Conservation (phyloP, 2,113 vertebrate genomes). For the Dromiciops gliroides region DNA sequence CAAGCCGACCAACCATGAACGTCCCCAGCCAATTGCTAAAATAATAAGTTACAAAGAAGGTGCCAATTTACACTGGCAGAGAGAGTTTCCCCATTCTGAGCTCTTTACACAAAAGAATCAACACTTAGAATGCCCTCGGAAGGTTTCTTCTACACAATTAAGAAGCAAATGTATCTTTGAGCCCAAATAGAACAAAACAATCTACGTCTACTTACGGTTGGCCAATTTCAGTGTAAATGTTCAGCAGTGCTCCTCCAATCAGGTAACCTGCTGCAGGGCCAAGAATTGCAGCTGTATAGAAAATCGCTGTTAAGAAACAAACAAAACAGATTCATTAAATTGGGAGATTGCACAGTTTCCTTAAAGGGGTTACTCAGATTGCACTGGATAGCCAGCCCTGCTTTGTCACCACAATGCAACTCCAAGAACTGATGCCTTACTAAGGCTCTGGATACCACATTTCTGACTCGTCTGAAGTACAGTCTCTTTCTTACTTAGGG, state of each 20-base stretch:
- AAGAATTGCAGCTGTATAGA: constrained; percentile 96
- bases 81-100: background rate
- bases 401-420: background rate
- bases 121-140: background rate
- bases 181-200: background rate
- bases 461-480: background rate
- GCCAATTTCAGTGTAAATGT: constrained; percentile 91
- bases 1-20: background rate
- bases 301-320: constrained; percentile 86
- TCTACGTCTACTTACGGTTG: constrained; percentile 86
- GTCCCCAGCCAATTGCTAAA: background rate
- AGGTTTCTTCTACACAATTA: background rate
- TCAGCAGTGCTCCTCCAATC: constrained; percentile 95
- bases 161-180: background rate
- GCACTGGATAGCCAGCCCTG: background rate
- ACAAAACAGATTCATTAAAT: background rate
- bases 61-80: background rate
- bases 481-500: background rate
- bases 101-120: background rate
- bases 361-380: background rate
- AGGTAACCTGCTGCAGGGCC: constrained; percentile 97
- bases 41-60: background rate
- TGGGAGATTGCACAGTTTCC: background rate
- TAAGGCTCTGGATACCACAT: background rate
- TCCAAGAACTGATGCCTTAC: background rate